phyloP scores from a whole-genome alignment of 2,113 vertebrate species.

The Bubo bubo region DNA sequence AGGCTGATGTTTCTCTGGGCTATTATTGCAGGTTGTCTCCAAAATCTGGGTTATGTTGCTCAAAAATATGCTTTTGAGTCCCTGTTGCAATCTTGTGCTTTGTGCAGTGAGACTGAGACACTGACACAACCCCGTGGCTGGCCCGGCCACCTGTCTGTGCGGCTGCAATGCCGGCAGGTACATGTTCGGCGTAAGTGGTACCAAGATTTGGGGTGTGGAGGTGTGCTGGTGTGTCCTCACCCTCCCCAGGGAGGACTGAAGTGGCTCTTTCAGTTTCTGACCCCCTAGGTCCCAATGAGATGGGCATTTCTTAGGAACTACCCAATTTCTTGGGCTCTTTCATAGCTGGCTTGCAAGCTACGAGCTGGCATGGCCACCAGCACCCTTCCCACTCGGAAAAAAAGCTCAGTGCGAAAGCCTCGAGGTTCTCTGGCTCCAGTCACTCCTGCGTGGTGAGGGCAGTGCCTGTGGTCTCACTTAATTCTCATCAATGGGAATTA shows the following conservation, averaged over 20 bases:
- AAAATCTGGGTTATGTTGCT: background rate
- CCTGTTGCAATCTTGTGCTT: background rate
- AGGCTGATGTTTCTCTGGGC: background rate
- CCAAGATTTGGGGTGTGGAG: background rate
- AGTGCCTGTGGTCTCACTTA: no score
- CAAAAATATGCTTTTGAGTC: background rate
- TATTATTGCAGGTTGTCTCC: background rate
- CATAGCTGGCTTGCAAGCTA: background rate
- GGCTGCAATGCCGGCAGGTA: fast-evolving
- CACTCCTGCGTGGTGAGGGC: background rate
- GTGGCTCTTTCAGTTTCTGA: background rate
- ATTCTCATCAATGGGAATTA: background rate
- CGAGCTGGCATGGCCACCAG: background rate
- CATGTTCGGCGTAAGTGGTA: fast-evolving
- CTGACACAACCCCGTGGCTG: fast-evolving
- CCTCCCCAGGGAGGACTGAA: background rate
- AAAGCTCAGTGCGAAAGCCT: background rate
- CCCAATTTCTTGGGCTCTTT: background rate
- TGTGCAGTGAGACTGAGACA: background rate
- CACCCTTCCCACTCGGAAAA: background rate
- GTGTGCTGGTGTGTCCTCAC: background rate
- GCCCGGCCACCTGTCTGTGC: no score
- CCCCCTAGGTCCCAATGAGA: background rate
- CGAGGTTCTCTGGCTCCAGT: background rate
- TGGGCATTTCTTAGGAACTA: background rate